phyloP scores from a whole-genome alignment of 2,797 vertebrate species.

The Mastacembelus armatus region DNA sequence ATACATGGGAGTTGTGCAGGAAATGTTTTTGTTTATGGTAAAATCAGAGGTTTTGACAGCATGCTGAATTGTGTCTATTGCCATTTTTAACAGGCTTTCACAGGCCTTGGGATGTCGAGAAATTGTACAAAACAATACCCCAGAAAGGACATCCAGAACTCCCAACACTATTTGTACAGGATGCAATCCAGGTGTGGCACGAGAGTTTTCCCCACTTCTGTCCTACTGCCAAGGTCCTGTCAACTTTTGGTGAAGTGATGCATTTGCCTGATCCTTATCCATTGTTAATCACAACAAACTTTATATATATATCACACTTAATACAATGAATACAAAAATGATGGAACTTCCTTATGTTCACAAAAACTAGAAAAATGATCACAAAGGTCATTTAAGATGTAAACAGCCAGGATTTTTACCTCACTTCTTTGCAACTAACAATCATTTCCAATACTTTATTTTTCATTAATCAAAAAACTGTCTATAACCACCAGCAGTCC shows the following conservation, averaged over 20 bases:
- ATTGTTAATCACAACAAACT: neutral
- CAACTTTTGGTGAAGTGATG: neutral
- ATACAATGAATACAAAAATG: neutral
- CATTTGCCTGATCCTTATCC: neutral
- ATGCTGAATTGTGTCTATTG: conserved; percentile 47
- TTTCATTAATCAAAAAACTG: too few species aligned
- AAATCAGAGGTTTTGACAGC: conserved; percentile 57
- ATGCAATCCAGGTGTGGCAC: conserved; percentile 23
- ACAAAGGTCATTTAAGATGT: neutral
- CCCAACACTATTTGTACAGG: conserved; percentile 10
- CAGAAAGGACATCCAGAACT: conserved; percentile 43
- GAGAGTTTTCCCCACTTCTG: conserved; percentile 8
- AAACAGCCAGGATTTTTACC: neutral
- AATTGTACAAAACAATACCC: conserved; percentile 60
- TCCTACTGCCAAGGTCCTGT: neutral
- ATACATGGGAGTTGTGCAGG: too few species aligned
- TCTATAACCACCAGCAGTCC: too few species aligned
- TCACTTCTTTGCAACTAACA: too few species aligned
- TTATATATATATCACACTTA: neutral
- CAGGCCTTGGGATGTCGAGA: conserved; percentile 51
- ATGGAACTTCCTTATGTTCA: neutral
- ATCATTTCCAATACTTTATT: too few species aligned
- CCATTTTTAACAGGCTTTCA: conserved; percentile 45
- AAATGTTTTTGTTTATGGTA: conserved; percentile 77
- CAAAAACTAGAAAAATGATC: neutral